Evolutionary conservation across 2,113 vertebrate species (phyloP).

Genomic region (Erythrolamprus reginae): DNA sequence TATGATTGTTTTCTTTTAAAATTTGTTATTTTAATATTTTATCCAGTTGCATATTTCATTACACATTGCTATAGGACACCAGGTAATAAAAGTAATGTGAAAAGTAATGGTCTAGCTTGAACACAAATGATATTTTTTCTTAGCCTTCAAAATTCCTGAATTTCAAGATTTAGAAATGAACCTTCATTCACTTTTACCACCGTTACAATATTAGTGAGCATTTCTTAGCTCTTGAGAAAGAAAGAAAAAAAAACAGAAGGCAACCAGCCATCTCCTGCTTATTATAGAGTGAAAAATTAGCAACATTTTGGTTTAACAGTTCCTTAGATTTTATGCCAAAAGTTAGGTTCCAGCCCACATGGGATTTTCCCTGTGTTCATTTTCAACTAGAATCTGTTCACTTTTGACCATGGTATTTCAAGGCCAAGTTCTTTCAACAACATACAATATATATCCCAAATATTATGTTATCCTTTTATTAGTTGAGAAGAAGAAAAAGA

Average conservation of each 20-base stretch:
- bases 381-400: not conserved
- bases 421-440: not conserved
- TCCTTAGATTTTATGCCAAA: slow-evolving; percentile 12
- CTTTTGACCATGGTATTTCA: slow-evolving; percentile 16
- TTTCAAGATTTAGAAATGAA: not conserved
- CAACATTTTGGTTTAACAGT: not conserved
- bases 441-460: not conserved
- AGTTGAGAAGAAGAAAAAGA: slow-evolving; percentile 26
- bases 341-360: not conserved
- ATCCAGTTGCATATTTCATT: not conserved
- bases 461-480: slow-evolving; percentile 12
- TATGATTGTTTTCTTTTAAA: not conserved
- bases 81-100: not conserved
- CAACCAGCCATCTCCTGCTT: not conserved
- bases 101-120: not conserved
- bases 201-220: not conserved
- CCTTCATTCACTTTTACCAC: not conserved
- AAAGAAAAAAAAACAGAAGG: not conserved
- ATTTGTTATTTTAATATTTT: not conserved
- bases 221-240: not conserved
- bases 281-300: slow-evolving; percentile 11
- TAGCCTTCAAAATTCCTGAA: not conserved
- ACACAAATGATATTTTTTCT: not conserved
- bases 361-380: slow-evolving; percentile 2
- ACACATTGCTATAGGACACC: not conserved